Evolutionary conservation across 1,140 invertebrate species (phyloP), one percentile per base, ranked within the genome.

Genomic region (Octopus sinensis): DNA sequence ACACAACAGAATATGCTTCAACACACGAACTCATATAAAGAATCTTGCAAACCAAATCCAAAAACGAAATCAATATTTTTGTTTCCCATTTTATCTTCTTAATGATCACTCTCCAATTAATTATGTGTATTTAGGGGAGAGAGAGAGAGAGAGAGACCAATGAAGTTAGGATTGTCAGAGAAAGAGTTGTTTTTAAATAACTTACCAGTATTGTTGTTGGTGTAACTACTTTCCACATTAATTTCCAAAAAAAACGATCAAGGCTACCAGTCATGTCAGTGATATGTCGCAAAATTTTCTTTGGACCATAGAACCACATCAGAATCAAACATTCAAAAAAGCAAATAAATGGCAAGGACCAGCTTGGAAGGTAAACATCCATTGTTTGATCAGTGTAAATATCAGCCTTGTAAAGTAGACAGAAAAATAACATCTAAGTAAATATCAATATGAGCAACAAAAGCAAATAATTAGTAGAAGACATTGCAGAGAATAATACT

Each of bases 251-350:
- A 5, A 87, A 85, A 62, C 84, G 86, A 78, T 88, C 87, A 9
- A 83, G 84, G 17, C 82, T 85, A 13, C 88, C 88, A 12, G 86
- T 89, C 89, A 90, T 90, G 73, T 88, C 87, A 4, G 85, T 83
- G 43, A 90, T 84, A 75, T 91, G 87, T 68, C 88, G 85, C 13
- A 89, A 81, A 80, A 91, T 89, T 30, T 88, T 85, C 43, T 84
- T 84, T 5, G 86, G 87, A 5, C 88, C 87, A 83, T 88, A 89
- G 73, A 88, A 75, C 85, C 88, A 89, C 81, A 85, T 87, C 9
- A 88, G 76, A 1, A 85, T 77, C 43, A 88, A 51, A 78, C 85
- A 86, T 81, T 89, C 86, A 10, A 84, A 71, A 30, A 86, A 53
- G 30, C 83, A 84, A n/a, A 89, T 81, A 0, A 86, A 43, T 17